A percentile compares a stretch with the other conserved stretches of the same genome.
These are phyloP conservation scores for Archips crataeganus DNA, from an alignment of 2,888 invertebrate genomes.

Conservation along the genomic window DNA sequence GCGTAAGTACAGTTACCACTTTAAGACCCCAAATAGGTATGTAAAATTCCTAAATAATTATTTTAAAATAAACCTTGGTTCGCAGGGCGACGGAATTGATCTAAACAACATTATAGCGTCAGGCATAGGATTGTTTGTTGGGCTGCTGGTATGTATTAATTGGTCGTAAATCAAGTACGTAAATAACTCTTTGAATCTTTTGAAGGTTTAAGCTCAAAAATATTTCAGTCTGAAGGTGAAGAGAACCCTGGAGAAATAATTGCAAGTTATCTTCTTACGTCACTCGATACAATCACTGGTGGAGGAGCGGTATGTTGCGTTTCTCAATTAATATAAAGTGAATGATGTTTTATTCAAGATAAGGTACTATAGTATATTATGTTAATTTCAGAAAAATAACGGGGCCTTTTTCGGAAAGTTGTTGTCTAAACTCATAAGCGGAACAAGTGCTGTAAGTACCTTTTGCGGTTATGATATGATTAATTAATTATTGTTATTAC, in stretches of 20 bases:
- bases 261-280: conserved; percentile 75
- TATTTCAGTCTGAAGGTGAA: conserved; percentile 71
- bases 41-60: neutral
- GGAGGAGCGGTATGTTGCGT: conserved; percentile 76
- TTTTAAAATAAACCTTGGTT: conserved; percentile 43
- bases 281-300: conserved; percentile 77
- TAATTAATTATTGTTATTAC: neutral
- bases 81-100: conserved; percentile 80
- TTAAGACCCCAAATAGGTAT: too few species aligned
- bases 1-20: conserved; percentile 65
- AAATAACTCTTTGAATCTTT: neutral
- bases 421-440: conserved; percentile 72
- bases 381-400: conserved; percentile 73
- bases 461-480: conserved; percentile 11
- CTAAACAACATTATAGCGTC: conserved; percentile 75
- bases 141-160: conserved; percentile 70
- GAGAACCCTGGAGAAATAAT: conserved; percentile 78
- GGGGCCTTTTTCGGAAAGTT: conserved; percentile 80
- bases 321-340: neutral
- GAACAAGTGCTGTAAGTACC: conserved; percentile 75
- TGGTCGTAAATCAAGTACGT: neutral
- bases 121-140: conserved; percentile 76
- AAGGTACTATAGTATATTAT: neutral
- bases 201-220: conserved; percentile 16
- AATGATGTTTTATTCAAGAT: neutral